These are phyloP conservation scores for Conus betulinus DNA, from an alignment of 1,140 invertebrate genomes.

Conservation along the genomic window DNA sequence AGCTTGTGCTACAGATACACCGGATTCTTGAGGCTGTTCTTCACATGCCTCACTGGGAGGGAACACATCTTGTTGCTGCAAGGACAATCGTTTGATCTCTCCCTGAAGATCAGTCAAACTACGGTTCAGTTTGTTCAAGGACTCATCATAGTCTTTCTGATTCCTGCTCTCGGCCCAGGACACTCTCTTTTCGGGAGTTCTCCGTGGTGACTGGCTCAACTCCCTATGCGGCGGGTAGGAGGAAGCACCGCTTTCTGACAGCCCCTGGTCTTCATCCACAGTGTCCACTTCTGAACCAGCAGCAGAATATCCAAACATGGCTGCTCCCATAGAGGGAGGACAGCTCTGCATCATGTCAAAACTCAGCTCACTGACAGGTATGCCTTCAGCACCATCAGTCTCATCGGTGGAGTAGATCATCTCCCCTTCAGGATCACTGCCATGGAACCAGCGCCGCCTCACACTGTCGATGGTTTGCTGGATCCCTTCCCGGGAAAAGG, in stretches of 20 bases:
- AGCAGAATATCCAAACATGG: slow-evolving; percentile 5
- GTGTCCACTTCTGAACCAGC: not conserved
- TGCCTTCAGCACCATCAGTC: not conserved
- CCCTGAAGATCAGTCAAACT: slow-evolving; percentile 94
- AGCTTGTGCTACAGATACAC: not conserved
- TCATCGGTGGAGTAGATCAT: slow-evolving; percentile 14
- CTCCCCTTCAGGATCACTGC: slow-evolving; percentile 47
- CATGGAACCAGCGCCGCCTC: slow-evolving; percentile 64
- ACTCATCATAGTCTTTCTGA: slow-evolving; percentile 50
- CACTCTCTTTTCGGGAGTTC: slow-evolving; percentile 17
- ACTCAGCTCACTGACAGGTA: not conserved
- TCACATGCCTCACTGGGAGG: not conserved
- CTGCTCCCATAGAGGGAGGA: slow-evolving; percentile 11
- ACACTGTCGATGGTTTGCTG: slow-evolving; percentile 61
- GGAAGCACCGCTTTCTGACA: not conserved
- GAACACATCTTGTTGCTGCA: slow-evolving; percentile 86
- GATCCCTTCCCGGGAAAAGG: slow-evolving; percentile 58
- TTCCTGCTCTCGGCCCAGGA: not conserved
- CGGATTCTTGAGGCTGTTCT: slow-evolving; percentile 12
- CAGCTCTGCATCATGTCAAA: slow-evolving; percentile 23
- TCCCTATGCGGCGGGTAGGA: not conserved
- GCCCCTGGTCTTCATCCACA: not conserved
- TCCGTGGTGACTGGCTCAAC: not conserved
- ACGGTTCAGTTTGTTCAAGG: slow-evolving; percentile 90
- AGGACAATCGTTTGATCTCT: slow-evolving; percentile 91